phyloP scores from a whole-genome alignment of 1,140 invertebrate species.

The Bradynema listronoti region DNA sequence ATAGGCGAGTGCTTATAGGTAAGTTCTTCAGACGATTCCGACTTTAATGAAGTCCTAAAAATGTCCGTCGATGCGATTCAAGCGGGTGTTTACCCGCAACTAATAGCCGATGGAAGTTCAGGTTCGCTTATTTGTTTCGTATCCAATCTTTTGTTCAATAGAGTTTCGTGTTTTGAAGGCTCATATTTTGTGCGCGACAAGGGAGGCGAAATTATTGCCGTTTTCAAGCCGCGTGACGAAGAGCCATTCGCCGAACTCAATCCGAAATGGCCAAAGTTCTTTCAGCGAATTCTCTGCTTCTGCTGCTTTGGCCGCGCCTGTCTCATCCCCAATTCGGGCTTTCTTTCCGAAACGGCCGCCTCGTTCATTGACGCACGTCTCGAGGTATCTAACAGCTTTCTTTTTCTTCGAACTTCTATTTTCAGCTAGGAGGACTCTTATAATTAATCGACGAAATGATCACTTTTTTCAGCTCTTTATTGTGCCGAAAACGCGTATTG shows the following conservation, averaged over 20 bases:
- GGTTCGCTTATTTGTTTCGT: constrained; percentile 62
- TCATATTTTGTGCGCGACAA: constrained; percentile 46
- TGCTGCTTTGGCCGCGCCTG: constrained; percentile 98
- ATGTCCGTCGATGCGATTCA: constrained; percentile 88
- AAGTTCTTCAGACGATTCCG: constrained; percentile 72
- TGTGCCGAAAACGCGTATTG: constrained; percentile 49
- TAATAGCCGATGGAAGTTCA: constrained; percentile 90
- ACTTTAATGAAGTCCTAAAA: constrained; percentile 79
- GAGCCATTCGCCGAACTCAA: constrained; percentile 96
- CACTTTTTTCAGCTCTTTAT: constrained; percentile 38
- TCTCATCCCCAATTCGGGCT: constrained; percentile 96
- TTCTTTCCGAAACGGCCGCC: constrained; percentile 92
- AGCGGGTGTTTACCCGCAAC: constrained; percentile 79
- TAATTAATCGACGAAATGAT: constrained; percentile 12
- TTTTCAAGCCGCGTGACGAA: constrained; percentile 98
- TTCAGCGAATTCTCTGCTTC: constrained; percentile 97
- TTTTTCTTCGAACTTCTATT: no score
- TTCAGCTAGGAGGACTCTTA: no score
- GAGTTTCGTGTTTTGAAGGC: constrained; percentile 11
- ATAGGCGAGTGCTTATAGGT: no score
- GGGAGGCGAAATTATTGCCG: constrained; percentile 58
- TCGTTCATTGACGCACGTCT: constrained; percentile 93
- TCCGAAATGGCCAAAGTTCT: constrained; percentile 99
- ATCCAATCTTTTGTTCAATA: background rate
- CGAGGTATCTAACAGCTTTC: constrained; percentile 77